phyloP scores from a whole-genome alignment of 2,797 vertebrate genomes.

The Benthosema pterotum region DNA sequence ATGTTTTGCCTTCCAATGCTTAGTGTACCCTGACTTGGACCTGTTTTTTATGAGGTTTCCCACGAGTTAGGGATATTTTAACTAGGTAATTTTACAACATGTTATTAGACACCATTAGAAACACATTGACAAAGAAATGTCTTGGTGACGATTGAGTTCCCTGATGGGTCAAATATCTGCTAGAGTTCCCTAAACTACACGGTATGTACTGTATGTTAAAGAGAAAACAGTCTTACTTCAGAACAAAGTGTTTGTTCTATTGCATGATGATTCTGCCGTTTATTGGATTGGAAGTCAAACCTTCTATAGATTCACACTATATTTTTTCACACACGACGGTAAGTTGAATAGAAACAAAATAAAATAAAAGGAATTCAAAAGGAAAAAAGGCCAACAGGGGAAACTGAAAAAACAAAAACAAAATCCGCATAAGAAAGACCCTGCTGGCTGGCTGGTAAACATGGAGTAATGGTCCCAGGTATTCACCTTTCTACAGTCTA shows the following conservation, averaged over 20 bases:
- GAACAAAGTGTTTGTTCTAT: constrained; percentile 62
- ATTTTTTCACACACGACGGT: constrained; percentile 61
- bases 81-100: too few species aligned
- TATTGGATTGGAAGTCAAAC: constrained; percentile 56
- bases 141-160: too few species aligned
- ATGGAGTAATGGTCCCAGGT: constrained; percentile 59
- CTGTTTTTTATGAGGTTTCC: too few species aligned
- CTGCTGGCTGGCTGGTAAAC: constrained; percentile 52
- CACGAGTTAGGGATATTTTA: too few species aligned
- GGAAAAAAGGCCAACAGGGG: constrained; percentile 50
- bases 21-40: too few species aligned
- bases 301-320: constrained; percentile 58
- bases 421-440: constrained; percentile 57
- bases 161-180: too few species aligned
- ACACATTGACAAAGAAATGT: too few species aligned
- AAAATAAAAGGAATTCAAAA: constrained; percentile 42
- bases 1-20: too few species aligned
- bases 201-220: constrained; percentile 32
- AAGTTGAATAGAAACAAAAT: constrained; percentile 37
- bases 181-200: too few species aligned
- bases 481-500: constrained; percentile 52
- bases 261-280: constrained; percentile 62
- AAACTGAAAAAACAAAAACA: constrained; percentile 44
- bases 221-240: constrained; percentile 54
- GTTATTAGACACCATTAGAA: too few species aligned